Evolutionary conservation across 1,140 invertebrate genomes (phyloP).

Genomic region (Lordiphosa mommai): DNA sequence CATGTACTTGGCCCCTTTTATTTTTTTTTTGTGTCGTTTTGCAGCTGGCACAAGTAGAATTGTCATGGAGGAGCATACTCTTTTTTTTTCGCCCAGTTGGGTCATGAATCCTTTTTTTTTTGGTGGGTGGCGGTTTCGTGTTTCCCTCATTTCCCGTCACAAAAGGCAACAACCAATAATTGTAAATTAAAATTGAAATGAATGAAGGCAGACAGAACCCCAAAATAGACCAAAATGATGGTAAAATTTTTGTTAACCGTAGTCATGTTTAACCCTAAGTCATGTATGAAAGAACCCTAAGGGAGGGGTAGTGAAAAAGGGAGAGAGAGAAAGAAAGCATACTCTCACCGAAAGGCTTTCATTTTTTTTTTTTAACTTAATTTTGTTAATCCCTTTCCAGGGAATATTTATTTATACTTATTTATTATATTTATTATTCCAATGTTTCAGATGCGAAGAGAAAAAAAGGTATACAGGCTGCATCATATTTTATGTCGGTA

Average conservation of each 20-base stretch:
- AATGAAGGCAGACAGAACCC: constrained; percentile 33
- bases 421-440: no score
- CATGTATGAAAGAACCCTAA: not conserved
- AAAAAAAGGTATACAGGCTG: no score
- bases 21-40: constrained; percentile 3
- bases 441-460: no score
- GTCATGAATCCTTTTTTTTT: constrained; percentile 29
- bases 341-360: no score
- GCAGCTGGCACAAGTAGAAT: constrained; percentile 14
- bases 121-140: constrained; percentile 14
- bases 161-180: constrained; percentile 50
- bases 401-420: no score
- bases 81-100: constrained; percentile 1
- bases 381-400: no score
- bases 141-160: not conserved
- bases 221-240: not conserved
- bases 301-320: not conserved
- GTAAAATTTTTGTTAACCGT: constrained; percentile 15
- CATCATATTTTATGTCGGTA: no score
- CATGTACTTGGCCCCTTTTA: constrained; percentile 49
- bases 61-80: constrained; percentile 18
- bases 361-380: no score
- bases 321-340: not conserved
- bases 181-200: constrained; percentile 75
- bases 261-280: constrained; percentile 11